These are phyloP conservation scores for Synanthedon andrenaeformis DNA, from an alignment of 2,888 invertebrate species.

Conservation along the genomic window DNA sequence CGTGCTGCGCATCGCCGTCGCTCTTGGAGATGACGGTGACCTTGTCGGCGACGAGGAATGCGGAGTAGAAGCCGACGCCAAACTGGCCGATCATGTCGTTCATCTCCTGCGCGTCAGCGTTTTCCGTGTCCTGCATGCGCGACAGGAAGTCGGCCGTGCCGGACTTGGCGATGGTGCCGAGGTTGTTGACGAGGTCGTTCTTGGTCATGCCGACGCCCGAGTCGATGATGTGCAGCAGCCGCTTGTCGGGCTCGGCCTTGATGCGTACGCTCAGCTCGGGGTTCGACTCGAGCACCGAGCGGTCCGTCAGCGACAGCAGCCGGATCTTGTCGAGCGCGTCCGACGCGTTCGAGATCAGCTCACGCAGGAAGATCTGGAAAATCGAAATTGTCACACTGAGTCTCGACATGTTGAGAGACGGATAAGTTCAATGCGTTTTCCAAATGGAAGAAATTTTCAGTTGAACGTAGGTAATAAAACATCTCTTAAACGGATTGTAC, in stretches of 20 bases:
- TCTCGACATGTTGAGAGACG: background rate
- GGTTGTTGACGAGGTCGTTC: conserved; percentile 91
- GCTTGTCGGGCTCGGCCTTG: conserved; percentile 92
- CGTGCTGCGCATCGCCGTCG: conserved; percentile 92
- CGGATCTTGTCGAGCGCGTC: conserved; percentile 99
- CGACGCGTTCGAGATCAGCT: conserved; percentile 98
- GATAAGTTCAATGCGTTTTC: background rate
- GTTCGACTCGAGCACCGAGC: conserved; percentile 79
- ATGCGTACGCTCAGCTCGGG: conserved; percentile 91
- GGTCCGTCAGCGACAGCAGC: conserved; percentile 90
- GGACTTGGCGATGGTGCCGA: conserved; percentile 98
- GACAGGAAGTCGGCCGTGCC: conserved; percentile 96
- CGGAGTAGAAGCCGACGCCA: conserved; percentile 99
- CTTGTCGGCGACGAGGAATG: conserved; percentile 95
- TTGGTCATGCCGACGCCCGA: conserved; percentile 98
- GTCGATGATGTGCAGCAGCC: conserved; percentile 93
- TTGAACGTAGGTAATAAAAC: too few species aligned
- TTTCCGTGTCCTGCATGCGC: conserved; percentile 81
- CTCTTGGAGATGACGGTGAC: conserved; percentile 97
- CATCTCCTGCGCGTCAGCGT: conserved; percentile 73
- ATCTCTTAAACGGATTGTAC: too few species aligned
- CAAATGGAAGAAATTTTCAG: background rate
- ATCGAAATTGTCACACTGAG: conserved; percentile 4
- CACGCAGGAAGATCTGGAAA: conserved; percentile 91
- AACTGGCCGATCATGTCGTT: conserved; percentile 99